Conservation (phyloP, 2,888 invertebrate genomes). For the Lamellibrachia satsuma region DNA sequence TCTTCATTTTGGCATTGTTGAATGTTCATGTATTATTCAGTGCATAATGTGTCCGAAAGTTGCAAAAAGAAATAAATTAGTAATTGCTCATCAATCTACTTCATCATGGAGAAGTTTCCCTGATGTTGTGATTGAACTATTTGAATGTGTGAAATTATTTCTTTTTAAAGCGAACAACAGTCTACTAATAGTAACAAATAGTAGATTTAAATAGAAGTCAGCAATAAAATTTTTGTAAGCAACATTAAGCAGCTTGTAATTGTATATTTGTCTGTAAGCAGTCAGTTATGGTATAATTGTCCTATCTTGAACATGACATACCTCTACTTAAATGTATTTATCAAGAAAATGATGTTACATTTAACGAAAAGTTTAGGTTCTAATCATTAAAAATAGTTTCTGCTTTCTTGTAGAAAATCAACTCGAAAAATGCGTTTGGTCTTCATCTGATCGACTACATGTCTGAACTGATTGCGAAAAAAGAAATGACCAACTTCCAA, state of each 20-base stretch:
- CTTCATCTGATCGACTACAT: conserved; percentile 87
- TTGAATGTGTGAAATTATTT: background rate
- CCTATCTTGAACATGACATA: no score
- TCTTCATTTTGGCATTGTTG: background rate
- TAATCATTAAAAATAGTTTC: background rate
- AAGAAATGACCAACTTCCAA: conserved; percentile 76
- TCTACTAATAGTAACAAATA: background rate
- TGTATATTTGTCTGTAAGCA: no score
- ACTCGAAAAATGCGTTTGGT: conserved; percentile 87
- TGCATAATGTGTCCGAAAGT: background rate
- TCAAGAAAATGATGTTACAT: no score
- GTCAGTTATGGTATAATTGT: no score
- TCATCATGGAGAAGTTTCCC: background rate
- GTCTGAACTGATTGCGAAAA: conserved; percentile 78
- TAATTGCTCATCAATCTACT: background rate
- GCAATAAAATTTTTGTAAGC: no score
- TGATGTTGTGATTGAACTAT: background rate
- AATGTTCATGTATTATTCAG: background rate
- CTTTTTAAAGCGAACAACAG: background rate
- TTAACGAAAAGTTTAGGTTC: background rate
- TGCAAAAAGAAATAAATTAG: background rate
- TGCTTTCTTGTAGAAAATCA: conserved; percentile 78
- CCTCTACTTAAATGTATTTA: no score
- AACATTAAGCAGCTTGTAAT: no score
- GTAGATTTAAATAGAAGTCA: no score